phyloP scores from a whole-genome alignment of 2,797 vertebrate species.

The Sebastes miniatus region DNA sequence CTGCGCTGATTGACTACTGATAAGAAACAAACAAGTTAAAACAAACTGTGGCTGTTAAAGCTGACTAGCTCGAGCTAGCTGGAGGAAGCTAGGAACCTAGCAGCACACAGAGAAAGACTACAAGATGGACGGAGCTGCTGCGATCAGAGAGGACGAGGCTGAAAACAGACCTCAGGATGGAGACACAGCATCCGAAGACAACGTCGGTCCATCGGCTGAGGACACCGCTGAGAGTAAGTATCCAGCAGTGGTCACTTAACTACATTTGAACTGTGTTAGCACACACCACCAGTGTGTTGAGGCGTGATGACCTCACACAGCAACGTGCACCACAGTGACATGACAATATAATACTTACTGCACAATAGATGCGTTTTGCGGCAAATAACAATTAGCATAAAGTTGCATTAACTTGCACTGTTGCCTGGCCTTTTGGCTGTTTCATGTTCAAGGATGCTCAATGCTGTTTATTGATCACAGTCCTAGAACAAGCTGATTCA shows the following conservation, averaged over 20 bases:
- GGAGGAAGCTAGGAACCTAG: slow-evolving; percentile 27
- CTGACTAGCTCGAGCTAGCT: slow-evolving; percentile 6
- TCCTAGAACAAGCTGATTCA: neutral
- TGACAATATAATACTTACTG: too few species aligned
- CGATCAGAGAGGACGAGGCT: slow-evolving; percentile 11
- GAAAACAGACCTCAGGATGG: neutral
- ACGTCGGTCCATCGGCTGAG: neutral
- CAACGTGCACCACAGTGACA: neutral
- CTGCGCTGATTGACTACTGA: neutral
- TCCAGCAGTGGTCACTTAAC: neutral
- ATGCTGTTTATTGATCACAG: neutral
- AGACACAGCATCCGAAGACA: neutral
- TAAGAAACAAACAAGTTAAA: neutral
- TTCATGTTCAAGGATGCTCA: neutral
- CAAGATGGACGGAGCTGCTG: slow-evolving; percentile 72
- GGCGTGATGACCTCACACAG: neutral
- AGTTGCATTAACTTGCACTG: too few species aligned
- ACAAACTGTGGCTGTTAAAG: neutral
- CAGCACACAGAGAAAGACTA: slow-evolving; percentile 12
- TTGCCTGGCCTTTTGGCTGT: too few species aligned
- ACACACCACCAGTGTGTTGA: neutral
- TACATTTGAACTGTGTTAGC: neutral
- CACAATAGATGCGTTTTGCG: neutral
- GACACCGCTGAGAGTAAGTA: slow-evolving; percentile 43
- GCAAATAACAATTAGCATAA: neutral